Evolutionary conservation across 2,888 invertebrate genomes (phyloP), one percentile per base, ranked within the genome.

Genomic region (Coenonympha arcania): DNA sequence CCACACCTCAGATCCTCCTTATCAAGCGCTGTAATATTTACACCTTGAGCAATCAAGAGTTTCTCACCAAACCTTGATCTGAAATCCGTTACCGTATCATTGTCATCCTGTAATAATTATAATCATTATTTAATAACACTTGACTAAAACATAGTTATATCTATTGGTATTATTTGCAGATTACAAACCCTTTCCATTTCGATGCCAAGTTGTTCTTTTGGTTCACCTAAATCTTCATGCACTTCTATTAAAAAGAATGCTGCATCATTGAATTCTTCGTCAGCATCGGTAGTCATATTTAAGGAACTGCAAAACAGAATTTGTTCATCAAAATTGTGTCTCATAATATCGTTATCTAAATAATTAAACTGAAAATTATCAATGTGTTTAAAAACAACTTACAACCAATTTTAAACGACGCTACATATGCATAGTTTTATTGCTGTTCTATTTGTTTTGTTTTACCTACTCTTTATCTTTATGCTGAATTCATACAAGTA

Each of bases 1-100:
- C 93, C 93, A 66, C 93, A 93, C 57, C 93, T 85, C 50, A 93
- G 73, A 76, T 93, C 93, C 62, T 91, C 88, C 65, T 91, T 90
- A 60, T 93, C 92, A 56, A 93, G 77, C 45, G 91, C 92, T 9
- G 92, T 91, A 28, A 92, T 89, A 69, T 93, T 93, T 0, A 93
- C 91, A 24, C 92, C 91, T 65, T 90, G 89, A 36, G 88, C 83
- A 69, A 88, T 81, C 18, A 93, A 73, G 45, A 90, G 73, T 52
- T 89, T 89, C 61, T 89, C 89, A 6, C 89, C 90, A 69, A 93
- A 93, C 60, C 92, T 87, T 60, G 92, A 90, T 68, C 89, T 89
- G 60, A 93, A 91, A 71, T 92, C 92, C 45, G 91, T 92, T n/a
- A 91, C 89, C 16, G 89, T 90, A 56, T 92, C 92, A 62, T 92